Evolutionary conservation across 2,888 invertebrate genomes (phyloP).

Genomic region (Lobophora halterata): DNA sequence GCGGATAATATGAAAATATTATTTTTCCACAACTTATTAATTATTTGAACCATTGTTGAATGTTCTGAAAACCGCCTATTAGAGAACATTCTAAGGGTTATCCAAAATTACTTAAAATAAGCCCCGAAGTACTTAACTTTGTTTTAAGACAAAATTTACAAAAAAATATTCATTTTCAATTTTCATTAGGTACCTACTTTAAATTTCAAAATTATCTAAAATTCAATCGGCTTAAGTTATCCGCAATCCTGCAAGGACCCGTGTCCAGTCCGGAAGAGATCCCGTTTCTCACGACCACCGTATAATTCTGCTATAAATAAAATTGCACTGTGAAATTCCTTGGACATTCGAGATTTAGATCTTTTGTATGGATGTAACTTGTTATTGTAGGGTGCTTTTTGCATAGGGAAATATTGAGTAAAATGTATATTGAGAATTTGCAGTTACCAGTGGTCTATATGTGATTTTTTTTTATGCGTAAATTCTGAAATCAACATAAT

Average conservation of each 20-base stretch:
- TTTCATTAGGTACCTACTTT: no score
- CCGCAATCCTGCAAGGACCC: constrained; percentile 32
- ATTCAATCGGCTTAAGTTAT: constrained; percentile 38
- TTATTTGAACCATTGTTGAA: no score
- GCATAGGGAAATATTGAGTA: background rate
- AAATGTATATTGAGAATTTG: background rate
- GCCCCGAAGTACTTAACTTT: no score
- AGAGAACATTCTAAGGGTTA: no score
- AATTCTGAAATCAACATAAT: no score
- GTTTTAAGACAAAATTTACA: no score
- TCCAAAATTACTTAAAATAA: constrained; percentile 8
- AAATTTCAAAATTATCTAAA: constrained; percentile 22
- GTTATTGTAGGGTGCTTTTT: constrained; percentile 15
- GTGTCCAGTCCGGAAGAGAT: constrained; percentile 33
- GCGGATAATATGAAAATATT: no score
- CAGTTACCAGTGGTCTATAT: no score
- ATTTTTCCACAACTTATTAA: no score
- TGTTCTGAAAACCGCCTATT: no score
- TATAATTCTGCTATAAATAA: constrained; percentile 77
- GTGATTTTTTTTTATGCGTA: no score
- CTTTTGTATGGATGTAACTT: constrained; percentile 34
- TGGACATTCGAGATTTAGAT: constrained; percentile 46
- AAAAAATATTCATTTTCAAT: no score
- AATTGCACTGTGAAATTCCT: constrained; percentile 71
- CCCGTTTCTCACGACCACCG: constrained; percentile 64